These are phyloP conservation scores for Paramisgurnus dabryanus DNA, from an alignment of 2,113 vertebrate species.

Conservation along the genomic window DNA sequence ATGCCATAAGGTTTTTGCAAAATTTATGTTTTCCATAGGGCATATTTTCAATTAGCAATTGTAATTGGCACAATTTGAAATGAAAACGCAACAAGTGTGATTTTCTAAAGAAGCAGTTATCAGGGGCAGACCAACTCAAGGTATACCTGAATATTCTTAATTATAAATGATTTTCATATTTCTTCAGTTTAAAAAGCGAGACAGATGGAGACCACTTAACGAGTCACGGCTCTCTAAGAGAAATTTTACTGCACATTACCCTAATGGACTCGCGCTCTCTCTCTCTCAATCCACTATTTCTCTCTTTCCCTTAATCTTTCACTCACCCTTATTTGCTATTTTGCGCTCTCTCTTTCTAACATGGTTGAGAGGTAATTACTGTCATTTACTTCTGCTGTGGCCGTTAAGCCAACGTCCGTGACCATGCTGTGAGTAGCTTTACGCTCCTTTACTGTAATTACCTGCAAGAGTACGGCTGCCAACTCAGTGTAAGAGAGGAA, in stretches of 20 bases:
- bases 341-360: slow-evolving; percentile 45
- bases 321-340: slow-evolving; percentile 13
- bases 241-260: slow-evolving; percentile 76
- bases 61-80: no score
- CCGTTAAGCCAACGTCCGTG: slow-evolving; percentile 58
- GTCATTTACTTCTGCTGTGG: slow-evolving; percentile 73
- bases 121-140: slow-evolving; percentile 24
- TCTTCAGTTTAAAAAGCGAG: slow-evolving; percentile 66
- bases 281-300: slow-evolving; percentile 22
- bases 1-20: no score
- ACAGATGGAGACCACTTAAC: slow-evolving; percentile 81
- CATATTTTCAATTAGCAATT: no score
- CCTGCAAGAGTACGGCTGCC: slow-evolving; percentile 47
- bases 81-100: background rate
- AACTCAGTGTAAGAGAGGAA: slow-evolving; percentile 42
- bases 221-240: slow-evolving; percentile 70
- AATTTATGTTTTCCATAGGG: no score
- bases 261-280: slow-evolving; percentile 70
- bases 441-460: slow-evolving; percentile 64
- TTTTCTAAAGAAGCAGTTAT: slow-evolving; percentile 20
- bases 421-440: slow-evolving; percentile 57
- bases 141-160: slow-evolving; percentile 66
- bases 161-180: slow-evolving; percentile 75
- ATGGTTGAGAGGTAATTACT: slow-evolving; percentile 70
- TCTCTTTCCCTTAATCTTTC: slow-evolving; percentile 35